phyloP scores from a whole-genome alignment of 2,797 vertebrate species.

The Streptopelia turtur region DNA sequence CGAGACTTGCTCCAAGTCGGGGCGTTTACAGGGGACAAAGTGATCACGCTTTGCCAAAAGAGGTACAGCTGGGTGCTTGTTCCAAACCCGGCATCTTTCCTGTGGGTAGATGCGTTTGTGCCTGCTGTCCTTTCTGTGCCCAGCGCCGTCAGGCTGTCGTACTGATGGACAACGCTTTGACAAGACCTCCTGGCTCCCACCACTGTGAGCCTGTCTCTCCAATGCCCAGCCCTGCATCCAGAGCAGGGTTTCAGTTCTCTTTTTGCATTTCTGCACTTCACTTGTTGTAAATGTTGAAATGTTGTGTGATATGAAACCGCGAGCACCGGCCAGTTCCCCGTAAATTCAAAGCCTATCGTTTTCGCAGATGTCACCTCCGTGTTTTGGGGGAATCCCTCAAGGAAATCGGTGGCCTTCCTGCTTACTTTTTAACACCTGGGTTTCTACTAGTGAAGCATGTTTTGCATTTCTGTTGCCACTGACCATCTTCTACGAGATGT shows the following conservation, averaged over 20 bases:
- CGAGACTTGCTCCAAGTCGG: neutral
- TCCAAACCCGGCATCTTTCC: neutral
- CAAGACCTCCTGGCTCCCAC: neutral
- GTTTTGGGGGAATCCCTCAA: neutral
- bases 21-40: neutral
- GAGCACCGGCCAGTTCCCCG: neutral
- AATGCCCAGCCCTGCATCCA: neutral
- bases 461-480: neutral
- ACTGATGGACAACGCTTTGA: neutral
- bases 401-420: neutral
- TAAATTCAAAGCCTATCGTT: neutral
- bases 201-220: neutral
- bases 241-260: conserved; percentile 12
- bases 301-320: rapidly evolving
- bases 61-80: neutral
- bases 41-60: neutral
- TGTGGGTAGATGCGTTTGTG: neutral
- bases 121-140: neutral
- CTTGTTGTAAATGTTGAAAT: neutral
- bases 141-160: neutral
- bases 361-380: neutral
- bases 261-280: neutral
- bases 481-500: neutral
- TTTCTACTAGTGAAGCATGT: neutral
- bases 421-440: neutral